Percentiles rank a stretch among this genome's conserved stretches.
phyloP scores from a whole-genome alignment of 2,113 vertebrate species.

The Myotis lucifugus region DNA sequence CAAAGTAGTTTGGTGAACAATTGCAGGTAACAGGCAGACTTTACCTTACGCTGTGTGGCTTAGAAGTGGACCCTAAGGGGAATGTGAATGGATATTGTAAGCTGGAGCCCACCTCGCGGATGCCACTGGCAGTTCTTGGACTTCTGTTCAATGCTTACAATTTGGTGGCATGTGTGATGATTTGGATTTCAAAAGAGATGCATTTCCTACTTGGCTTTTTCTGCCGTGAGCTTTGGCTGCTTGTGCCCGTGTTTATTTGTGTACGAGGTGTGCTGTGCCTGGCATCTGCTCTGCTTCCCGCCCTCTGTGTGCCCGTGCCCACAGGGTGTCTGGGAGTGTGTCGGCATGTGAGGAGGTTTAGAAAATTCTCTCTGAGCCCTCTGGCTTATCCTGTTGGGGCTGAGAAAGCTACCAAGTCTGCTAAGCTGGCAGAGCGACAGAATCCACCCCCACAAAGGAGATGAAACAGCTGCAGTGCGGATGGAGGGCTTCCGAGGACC shows the following conservation, averaged over 20 bases:
- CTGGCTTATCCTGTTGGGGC: background rate
- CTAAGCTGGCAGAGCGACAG: background rate
- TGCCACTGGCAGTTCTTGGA: background rate
- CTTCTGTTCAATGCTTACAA: background rate
- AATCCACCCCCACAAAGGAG: background rate
- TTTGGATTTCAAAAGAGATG: slow-evolving; percentile 16
- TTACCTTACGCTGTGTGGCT: background rate
- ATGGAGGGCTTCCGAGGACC: slow-evolving; percentile 4
- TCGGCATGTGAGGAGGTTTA: background rate
- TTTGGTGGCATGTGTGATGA: background rate
- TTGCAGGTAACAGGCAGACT: background rate
- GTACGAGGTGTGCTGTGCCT: background rate
- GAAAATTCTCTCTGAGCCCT: background rate
- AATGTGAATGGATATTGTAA: background rate
- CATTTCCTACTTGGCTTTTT: slow-evolving; percentile 35
- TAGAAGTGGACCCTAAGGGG: background rate
- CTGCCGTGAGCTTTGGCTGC: background rate
- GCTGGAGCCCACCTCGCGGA: background rate
- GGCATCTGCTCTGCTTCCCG: slow-evolving; percentile 19
- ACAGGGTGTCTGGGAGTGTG: background rate
- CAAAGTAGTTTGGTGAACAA: background rate
- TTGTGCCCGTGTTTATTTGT: slow-evolving; percentile 44
- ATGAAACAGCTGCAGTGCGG: background rate
- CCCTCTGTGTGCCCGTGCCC: background rate
- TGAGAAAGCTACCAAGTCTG: slow-evolving; percentile 12